Evolutionary conservation across 2,113 vertebrate species (phyloP).

Genomic region (Motacilla alba): DNA sequence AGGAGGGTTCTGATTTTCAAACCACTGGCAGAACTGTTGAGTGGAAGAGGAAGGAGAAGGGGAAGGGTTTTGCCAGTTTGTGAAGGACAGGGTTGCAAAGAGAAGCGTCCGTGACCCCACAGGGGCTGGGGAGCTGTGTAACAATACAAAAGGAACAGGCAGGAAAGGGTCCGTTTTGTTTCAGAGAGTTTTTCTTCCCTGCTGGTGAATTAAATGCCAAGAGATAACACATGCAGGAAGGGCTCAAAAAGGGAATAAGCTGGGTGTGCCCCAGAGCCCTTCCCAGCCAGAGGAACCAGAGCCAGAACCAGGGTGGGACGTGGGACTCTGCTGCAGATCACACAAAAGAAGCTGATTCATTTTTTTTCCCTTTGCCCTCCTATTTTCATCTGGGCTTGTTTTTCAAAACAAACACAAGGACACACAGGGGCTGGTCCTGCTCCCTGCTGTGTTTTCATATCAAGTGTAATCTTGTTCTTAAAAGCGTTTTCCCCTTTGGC

Average conservation of each 20-base stretch:
- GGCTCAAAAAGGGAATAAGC: neutral
- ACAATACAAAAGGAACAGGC: neutral
- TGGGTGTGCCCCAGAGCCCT: constrained; percentile 33
- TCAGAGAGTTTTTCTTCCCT: neutral
- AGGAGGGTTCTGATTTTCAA: neutral
- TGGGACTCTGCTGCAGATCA: neutral
- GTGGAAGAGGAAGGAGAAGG: neutral
- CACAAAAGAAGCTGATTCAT: neutral
- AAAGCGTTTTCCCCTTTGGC: neutral
- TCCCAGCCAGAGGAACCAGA: neutral
- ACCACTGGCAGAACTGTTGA: neutral
- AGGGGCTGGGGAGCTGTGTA: neutral
- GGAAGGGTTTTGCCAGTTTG: neutral
- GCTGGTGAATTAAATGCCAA: neutral
- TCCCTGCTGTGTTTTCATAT: neutral
- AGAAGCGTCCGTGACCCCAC: neutral
- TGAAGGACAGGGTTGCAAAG: fast-evolving
- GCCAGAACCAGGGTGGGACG: neutral
- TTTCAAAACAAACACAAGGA: constrained; percentile 9
- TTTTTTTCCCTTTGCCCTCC: neutral
- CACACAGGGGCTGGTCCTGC: neutral
- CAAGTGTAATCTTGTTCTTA: neutral
- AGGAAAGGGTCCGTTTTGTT: neutral
- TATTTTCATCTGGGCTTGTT: neutral
- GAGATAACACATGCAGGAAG: constrained; percentile 41